Evolutionary conservation across 1,140 invertebrate species (phyloP), one percentile per base, ranked within the genome.

Genomic region (Pseudachorutes palmiensis): DNA sequence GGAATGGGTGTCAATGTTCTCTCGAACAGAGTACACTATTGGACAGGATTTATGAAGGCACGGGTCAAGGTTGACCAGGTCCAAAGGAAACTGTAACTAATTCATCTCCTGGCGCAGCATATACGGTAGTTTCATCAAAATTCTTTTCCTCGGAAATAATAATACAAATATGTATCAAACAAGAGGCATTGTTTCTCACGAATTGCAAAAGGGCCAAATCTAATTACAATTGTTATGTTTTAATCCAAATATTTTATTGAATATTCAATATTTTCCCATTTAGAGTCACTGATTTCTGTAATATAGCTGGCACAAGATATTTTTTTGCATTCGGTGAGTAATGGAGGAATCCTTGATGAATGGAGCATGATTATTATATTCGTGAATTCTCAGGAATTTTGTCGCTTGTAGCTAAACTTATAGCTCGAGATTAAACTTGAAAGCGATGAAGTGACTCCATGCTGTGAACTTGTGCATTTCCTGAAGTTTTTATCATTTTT

Each of bases 1-100:
- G 24, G 51, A 55, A 55, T 55, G 24, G 24, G 51, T 55, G 51
- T 55, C 51, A 55, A 55, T 55, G 51, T 14, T 19, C 51, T 14
- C 51, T 55, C 5, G 51, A 55, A 24, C 14, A 19, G 51, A 55
- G 5, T 24, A 9, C 5, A 55, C 51, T 19, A 26, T 26, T 55
- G 51, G 12, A 9, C 36, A 55, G 24, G 51, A 55, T 55, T 55
- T 55, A 55, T 55, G 51, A 26, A 55, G 24, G 12, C 51, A 55
- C 12, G 51, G 51, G 51, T 55, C 51, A 55, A 55, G 51, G 51
- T 24, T 55, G 51, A 16, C 51, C 3, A 24, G 51, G 5, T 14
- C 24, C 51, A 24, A 5, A 26, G 14, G 24, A 9, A 14, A 19
- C 12, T 55, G 51, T 55, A 41, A 41, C 36, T 41, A 41, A 41